Conservation (phyloP, 2,888 invertebrate genomes). For the Orthosia cruda region DNA sequence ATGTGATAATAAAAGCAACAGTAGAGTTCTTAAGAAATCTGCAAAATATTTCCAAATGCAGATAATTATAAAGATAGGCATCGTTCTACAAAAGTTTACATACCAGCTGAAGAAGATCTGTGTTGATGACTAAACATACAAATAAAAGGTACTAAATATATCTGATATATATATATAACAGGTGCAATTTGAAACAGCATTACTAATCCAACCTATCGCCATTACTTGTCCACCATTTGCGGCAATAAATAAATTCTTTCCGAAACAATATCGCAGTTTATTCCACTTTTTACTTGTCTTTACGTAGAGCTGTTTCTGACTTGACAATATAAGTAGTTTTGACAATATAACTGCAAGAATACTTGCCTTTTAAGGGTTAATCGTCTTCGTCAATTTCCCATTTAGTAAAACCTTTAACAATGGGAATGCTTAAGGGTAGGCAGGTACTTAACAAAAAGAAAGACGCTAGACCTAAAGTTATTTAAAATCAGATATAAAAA, state of each 20-base stretch:
- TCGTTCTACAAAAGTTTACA: background rate
- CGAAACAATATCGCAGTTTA: conserved; percentile 45
- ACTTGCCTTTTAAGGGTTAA: conserved; percentile 45
- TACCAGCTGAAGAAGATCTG: background rate
- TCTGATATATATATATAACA: background rate
- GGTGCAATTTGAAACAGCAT: conserved; percentile 1
- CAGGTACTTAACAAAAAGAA: conserved; percentile 5
- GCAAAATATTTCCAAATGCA: background rate
- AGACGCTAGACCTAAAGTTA: background rate
- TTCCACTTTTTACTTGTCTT: conserved; percentile 40
- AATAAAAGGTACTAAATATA: background rate
- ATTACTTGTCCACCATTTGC: conserved; percentile 13
- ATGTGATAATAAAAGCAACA: background rate
- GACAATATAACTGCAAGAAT: conserved; percentile 57
- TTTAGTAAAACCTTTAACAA: conserved; percentile 39
- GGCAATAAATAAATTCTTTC: conserved; percentile 42
- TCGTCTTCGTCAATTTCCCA: conserved; percentile 35
- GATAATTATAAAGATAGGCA: background rate
- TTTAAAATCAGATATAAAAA: conserved; percentile 36
- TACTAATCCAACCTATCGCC: conserved; percentile 16
- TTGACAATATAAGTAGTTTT: conserved; percentile 53
- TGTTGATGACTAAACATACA: background rate
- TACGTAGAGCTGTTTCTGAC: conserved; percentile 23
- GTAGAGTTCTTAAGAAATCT: background rate
- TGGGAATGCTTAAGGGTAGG: background rate